Percentiles rank a stretch among this genome's conserved stretches.
phyloP scores from a whole-genome alignment of 2,113 vertebrate species.

The Apodemus speciosus region DNA sequence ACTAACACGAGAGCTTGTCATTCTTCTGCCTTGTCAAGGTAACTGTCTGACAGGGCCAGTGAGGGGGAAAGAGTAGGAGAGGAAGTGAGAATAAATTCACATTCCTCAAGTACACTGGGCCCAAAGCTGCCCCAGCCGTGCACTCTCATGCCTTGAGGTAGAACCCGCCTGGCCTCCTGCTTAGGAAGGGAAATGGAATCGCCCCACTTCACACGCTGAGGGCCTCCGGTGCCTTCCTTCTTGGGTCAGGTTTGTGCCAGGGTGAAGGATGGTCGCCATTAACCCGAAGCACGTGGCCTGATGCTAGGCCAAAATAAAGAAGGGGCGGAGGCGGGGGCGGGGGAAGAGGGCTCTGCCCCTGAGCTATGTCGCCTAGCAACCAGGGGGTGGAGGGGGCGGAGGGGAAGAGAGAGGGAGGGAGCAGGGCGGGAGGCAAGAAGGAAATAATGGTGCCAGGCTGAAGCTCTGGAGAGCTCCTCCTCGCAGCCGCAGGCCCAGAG shows the following conservation, averaged over 20 bases:
- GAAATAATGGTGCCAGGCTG: not conserved
- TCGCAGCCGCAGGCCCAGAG: not conserved
- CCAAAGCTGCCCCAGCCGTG: not conserved
- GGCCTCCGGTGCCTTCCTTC: not conserved
- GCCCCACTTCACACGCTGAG: not conserved
- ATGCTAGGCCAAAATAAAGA: not conserved
- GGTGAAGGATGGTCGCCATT: not conserved
- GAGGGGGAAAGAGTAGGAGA: not conserved
- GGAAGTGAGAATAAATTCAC: slow-evolving; percentile 8
- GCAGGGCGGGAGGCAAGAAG: not conserved
- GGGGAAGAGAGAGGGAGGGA: not conserved
- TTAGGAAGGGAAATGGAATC: slow-evolving; percentile 13
- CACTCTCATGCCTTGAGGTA: not conserved
- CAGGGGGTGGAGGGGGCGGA: not conserved
- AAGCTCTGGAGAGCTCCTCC: not conserved
- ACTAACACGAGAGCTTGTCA: not conserved
- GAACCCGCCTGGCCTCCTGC: not conserved
- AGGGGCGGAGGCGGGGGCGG: not conserved
- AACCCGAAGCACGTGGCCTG: not conserved
- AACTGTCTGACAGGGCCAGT: not conserved
- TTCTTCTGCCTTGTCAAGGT: not conserved
- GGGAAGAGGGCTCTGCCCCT: not conserved
- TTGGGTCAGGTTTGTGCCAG: not conserved
- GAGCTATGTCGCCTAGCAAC: slow-evolving; percentile 42
- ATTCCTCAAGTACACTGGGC: slow-evolving; percentile 66